These are phyloP conservation scores for Trichosurus vulpecula DNA, from an alignment of 2,797 vertebrate genomes.

Conservation along the genomic window DNA sequence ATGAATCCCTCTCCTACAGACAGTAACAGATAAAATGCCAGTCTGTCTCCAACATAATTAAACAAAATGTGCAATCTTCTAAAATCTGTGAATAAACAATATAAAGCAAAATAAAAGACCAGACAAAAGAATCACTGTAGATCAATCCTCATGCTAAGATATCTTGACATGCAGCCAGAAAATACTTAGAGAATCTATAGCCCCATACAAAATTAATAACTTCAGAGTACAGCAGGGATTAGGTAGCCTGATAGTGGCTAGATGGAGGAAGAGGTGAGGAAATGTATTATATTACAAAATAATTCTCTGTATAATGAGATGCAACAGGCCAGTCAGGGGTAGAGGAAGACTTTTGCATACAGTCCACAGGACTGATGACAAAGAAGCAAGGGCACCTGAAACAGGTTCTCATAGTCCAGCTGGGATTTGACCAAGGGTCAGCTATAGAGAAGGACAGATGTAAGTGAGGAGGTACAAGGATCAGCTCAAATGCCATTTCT, in stretches of 20 bases:
- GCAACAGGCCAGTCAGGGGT: not conserved
- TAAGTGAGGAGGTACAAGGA: not conserved
- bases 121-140: constrained; percentile 67
- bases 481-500: not conserved
- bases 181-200: not conserved
- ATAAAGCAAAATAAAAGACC: constrained; percentile 73
- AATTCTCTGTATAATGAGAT: not conserved
- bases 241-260: not conserved
- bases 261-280: constrained; percentile 23
- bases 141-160: constrained; percentile 54
- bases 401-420: not conserved
- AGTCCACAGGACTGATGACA: not conserved
- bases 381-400: not conserved
- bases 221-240: not conserved
- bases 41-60: constrained; percentile 79
- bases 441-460: not conserved
- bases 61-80: constrained; percentile 80
- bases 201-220: constrained; percentile 27
- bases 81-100: constrained; percentile 79
- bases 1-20: constrained; percentile 75
- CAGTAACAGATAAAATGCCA: constrained; percentile 78
- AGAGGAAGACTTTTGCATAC: not conserved
- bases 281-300: not conserved
- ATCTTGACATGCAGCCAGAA: constrained; percentile 38
- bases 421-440: not conserved